Conservation (phyloP, 2,888 invertebrate genomes). For the Drosophila mercatorum region DNA sequence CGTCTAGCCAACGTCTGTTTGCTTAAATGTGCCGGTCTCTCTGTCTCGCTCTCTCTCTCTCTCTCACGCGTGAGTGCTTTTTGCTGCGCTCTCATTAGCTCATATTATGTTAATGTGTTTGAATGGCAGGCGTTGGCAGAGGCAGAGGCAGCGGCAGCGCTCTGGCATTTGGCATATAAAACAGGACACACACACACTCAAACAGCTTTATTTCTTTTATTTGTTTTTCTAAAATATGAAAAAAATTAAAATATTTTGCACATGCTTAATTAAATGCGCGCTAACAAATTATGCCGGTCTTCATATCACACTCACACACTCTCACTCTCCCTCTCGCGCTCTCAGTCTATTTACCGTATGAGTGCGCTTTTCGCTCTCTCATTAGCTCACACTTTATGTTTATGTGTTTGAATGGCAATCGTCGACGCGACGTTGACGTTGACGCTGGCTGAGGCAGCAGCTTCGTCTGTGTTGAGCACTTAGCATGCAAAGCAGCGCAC, state of each 20-base stretch:
- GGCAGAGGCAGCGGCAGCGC: slow-evolving; percentile 17
- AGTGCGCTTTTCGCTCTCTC: slow-evolving; percentile 36
- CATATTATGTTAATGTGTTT: slow-evolving; percentile 71
- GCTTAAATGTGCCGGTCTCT: slow-evolving; percentile 54
- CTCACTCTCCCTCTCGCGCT: neutral
- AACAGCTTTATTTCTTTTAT: slow-evolving; percentile 10
- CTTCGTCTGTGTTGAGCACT: slow-evolving; percentile 19
- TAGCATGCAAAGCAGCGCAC: slow-evolving; percentile 31
- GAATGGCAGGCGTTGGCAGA: slow-evolving; percentile 48
- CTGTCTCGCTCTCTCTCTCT: slow-evolving; percentile 19
- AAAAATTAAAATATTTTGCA: slow-evolving; percentile 61
- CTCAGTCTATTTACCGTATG: too few species aligned
- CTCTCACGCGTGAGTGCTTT: slow-evolving; percentile 14
- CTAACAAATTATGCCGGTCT: slow-evolving; percentile 70
- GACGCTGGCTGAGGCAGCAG: slow-evolving; percentile 18
- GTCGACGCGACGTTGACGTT: slow-evolving; percentile 27
- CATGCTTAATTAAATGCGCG: slow-evolving; percentile 62
- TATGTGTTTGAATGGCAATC: slow-evolving; percentile 62
- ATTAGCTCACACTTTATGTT: slow-evolving; percentile 72
- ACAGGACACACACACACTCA: slow-evolving; percentile 18
- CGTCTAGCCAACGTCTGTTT: slow-evolving; percentile 68
- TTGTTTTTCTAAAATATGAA: slow-evolving; percentile 25
- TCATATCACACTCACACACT: slow-evolving; percentile 21
- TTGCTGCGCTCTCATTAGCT: slow-evolving; percentile 63
- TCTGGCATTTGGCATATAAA: slow-evolving; percentile 36